Conservation (phyloP, 1,140 invertebrate genomes). For the Limonius californicus region DNA sequence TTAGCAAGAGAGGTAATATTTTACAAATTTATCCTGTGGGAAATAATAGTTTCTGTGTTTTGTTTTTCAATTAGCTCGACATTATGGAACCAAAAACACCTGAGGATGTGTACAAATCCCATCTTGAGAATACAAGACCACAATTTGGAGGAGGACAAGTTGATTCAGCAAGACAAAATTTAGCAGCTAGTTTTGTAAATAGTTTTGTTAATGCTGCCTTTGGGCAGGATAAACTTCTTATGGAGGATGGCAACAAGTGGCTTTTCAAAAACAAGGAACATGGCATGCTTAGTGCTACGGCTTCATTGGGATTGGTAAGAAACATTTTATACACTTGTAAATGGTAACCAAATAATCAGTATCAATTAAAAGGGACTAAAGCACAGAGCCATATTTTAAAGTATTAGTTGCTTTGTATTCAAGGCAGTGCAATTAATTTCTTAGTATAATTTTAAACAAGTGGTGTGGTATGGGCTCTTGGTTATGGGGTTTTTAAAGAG, state of each 20-base stretch:
- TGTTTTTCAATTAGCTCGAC: too few species aligned
- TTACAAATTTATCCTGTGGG: too few species aligned
- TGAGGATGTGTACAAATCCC: slow-evolving; percentile 99
- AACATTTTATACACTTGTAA: not conserved
- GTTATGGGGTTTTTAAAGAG: too few species aligned
- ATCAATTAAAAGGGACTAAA: too few species aligned
- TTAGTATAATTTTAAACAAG: too few species aligned
- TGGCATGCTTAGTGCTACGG: slow-evolving; percentile 97
- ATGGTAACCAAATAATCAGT: too few species aligned
- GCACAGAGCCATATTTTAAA: too few species aligned
- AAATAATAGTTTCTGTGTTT: slow-evolving; percentile 29
- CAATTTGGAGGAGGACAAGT: slow-evolving; percentile 80
- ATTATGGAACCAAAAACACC: slow-evolving; percentile 99
- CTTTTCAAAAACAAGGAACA: slow-evolving; percentile 99
- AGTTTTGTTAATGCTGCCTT: slow-evolving; percentile 99
- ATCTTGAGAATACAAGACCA: slow-evolving; percentile 88
- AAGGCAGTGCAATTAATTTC: too few species aligned
- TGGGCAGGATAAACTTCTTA: slow-evolving; percentile 93
- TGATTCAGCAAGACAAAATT: slow-evolving; percentile 93
- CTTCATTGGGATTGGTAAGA: slow-evolving; percentile 83
- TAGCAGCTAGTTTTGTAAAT: slow-evolving; percentile 98
- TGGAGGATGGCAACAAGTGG: slow-evolving; percentile 98
- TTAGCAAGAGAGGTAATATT: slow-evolving; percentile 89
- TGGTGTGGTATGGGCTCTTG: too few species aligned
- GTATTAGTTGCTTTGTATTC: too few species aligned